Evolutionary conservation across 2,888 invertebrate genomes (phyloP), one percentile per base, ranked within the genome.

Genomic region (Hartigia nigra): DNA sequence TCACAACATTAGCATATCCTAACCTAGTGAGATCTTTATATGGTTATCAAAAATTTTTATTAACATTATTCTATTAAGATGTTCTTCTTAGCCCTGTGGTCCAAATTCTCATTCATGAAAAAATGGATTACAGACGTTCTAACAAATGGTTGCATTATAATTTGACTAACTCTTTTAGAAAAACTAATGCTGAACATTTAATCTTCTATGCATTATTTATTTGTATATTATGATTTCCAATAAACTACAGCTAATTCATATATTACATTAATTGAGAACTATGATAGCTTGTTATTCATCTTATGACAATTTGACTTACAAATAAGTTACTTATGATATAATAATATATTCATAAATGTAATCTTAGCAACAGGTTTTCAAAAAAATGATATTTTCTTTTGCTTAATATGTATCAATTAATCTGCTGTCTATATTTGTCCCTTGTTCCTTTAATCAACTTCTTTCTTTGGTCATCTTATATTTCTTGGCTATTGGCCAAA

Each of bases 1-100:
- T 23, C 55, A 55, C 23, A 55, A 55, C 23, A 55, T 55, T 55
- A 55, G 55, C 23, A 55, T 55, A 55, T 32, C 12, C 72, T 72
- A 72, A 72, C 72, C 72, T 72, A 72, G 34, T 32, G 34, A 72
- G 12, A 32, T 72, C 72, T 14, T 72, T 72, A 72, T 14, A 72
- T 23, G 9, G 55, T 55, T 55, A 23, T 55, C 23, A 55, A 23
- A 55, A 55, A 55, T 55, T 23, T 55, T 55, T 55, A 55, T 2
- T 55, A 55, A 23, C 1, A 23, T 14, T 55, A 55, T 9, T 55
- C 55, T 23, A 55, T 55, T 55, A 9, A 23, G 23, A 55, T 23
- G 4, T 23, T 55, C 1, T 55, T 55, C 55, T 23, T 55, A 55
- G 5, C 23, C 23, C 5, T 55, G 55, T 23, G 23, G 23, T 55